Evolutionary conservation across 2,797 vertebrate species (phyloP), one percentile per base, ranked within the genome.

Genomic region (Coregonus sp.): DNA sequence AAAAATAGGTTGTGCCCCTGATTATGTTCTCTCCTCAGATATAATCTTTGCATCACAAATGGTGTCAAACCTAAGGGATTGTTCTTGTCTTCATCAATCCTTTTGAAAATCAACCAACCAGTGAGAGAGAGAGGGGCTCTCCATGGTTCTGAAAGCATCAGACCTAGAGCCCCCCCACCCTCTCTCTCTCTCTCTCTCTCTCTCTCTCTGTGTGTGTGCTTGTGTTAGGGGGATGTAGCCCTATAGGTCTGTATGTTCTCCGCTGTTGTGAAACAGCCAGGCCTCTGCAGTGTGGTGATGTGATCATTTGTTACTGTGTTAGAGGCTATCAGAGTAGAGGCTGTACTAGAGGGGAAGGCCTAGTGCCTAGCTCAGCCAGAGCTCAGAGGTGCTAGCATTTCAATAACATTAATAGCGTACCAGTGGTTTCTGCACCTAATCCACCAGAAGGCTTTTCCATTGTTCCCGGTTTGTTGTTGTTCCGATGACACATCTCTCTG

Each of bases 381-480:
- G 81, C 86, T 88, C 54, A 56, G 6, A 63, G 81, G 73, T 83
- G 85, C 51, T 51, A 33, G 74, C 66, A 76, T 91, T 90, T 93
- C 82, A 88, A 61, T 89, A 86, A 90, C 25, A 67, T 78, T 86
- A 81, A 80, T 84, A 90, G 91, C 84, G 75, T 75, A 18, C 70
- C 20, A 81, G 88, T 88, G 87, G 85, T 90, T 91, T 85, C 84
- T 90, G 82, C 81, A 78, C 77, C 77, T 92, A 93, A 93, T 93
- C 91, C 90, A 80, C 71, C 67, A 31, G 75, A 84, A 83, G 86
- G 84, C 85, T 92, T 85, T 89, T 86, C 33, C 78, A 79, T 80
- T 87, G 86, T 87, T 85, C 84, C 86, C 76, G 75, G 79, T 82
- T 87, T 84, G 78, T 82, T 83, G 79, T 80, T 83, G 72, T 75